Conservation (phyloP, 2,888 invertebrate species). For the Crocallis elinguaria region DNA sequence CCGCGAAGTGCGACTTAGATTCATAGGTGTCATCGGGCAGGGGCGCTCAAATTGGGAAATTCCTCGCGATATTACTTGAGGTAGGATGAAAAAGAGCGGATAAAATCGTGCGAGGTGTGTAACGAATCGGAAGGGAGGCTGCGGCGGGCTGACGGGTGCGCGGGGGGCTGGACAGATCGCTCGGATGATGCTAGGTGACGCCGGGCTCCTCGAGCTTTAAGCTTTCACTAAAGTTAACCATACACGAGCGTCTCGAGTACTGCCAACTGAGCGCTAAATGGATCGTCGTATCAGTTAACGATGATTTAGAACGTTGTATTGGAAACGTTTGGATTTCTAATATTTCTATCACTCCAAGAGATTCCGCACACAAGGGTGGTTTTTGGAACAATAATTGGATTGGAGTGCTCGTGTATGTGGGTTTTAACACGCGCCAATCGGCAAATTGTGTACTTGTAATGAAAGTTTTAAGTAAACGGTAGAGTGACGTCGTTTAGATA, state of each 20-base stretch:
- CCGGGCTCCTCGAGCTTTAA: neutral
- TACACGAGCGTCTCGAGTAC: too few species aligned
- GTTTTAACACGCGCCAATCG: too few species aligned
- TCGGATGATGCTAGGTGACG: neutral
- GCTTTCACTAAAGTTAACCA: too few species aligned
- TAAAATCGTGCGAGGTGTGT: conserved; percentile 38
- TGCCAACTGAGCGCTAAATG: too few species aligned
- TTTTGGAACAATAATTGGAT: too few species aligned
- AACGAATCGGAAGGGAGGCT: conserved; percentile 40
- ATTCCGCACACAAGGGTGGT: too few species aligned
- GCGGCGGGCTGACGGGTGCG: conserved; percentile 13
- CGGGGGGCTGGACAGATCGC: conserved; percentile 1
- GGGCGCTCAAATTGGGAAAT: conserved; percentile 74
- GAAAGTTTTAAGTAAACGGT: neutral
- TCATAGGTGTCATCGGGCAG: conserved; percentile 77
- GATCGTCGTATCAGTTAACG: too few species aligned
- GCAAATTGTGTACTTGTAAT: neutral
- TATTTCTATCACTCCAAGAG: too few species aligned
- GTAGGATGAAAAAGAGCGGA: conserved; percentile 55
- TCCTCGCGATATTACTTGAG: conserved; percentile 65
- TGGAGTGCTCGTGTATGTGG: too few species aligned
- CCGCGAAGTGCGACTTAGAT: conserved; percentile 61
- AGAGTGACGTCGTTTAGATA: neutral
- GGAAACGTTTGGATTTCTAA: too few species aligned
- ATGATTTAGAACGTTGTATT: too few species aligned